These are phyloP conservation scores for Actinopyga echinites DNA, from an alignment of 53 echinoderm and acorn worm genomes.

Conservation along the genomic window DNA sequence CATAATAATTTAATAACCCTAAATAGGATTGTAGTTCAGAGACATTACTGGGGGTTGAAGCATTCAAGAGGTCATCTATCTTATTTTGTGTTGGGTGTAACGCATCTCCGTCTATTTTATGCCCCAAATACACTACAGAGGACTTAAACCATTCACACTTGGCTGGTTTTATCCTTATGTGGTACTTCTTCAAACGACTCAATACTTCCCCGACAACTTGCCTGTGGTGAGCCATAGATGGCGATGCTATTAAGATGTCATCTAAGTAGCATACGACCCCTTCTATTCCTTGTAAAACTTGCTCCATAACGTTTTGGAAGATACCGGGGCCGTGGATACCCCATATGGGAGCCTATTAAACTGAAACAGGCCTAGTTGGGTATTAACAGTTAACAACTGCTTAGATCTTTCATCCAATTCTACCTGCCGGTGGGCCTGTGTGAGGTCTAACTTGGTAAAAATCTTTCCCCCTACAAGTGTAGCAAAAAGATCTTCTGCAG, in stretches of 20 bases:
- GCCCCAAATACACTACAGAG: constrained; percentile 28
- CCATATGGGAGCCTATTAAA: constrained; percentile 15
- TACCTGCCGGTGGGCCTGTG: constrained; percentile 51
- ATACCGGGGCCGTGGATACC: not conserved
- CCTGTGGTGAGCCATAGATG: constrained; percentile 8
- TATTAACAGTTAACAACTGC: constrained; percentile 28
- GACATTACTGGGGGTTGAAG: not conserved
- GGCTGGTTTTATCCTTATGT: not conserved
- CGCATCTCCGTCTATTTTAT: not conserved
- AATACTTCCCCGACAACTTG: constrained; percentile 6
- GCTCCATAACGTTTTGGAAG: not conserved
- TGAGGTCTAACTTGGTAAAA: constrained; percentile 46
- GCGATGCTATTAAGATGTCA: constrained; percentile 24
- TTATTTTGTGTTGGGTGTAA: not conserved
- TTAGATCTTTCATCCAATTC: constrained; percentile 24
- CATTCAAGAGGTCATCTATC: not conserved
- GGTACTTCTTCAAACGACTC: constrained; percentile 1
- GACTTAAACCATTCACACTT: constrained; percentile 14
- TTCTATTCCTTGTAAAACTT: not conserved
- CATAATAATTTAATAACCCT: too few species aligned
- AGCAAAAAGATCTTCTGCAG: constrained; percentile 51
- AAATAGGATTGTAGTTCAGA: not conserved
- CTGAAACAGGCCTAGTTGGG: not conserved
- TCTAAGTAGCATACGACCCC: constrained; percentile 24
- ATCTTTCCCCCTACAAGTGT: constrained; percentile 37